phyloP scores from a whole-genome alignment of 2,113 vertebrate species.

The Dicrurus megarhynchus region DNA sequence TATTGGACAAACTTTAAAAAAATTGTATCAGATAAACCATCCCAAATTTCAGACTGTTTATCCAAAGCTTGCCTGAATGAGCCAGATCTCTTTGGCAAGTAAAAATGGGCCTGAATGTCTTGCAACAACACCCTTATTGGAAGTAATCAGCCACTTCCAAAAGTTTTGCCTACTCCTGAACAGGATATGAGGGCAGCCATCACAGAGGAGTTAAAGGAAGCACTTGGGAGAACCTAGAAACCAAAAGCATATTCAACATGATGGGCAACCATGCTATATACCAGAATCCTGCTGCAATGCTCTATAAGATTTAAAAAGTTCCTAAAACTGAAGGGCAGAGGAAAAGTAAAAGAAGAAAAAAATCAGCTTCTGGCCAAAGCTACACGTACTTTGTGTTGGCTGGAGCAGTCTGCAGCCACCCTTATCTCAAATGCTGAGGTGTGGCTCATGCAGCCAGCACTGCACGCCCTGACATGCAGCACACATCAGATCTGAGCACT shows the following conservation, averaged over 20 bases:
- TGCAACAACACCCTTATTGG: background rate
- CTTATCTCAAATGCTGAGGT: background rate
- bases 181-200: background rate
- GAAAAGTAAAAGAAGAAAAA: background rate
- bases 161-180: background rate
- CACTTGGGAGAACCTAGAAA: background rate
- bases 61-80: slow-evolving; percentile 14
- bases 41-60: background rate
- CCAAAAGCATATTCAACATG: background rate
- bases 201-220: background rate
- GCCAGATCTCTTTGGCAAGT: background rate
- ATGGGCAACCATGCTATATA: background rate
- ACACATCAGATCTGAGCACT: background rate
- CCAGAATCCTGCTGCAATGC: background rate
- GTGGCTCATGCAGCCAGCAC: background rate
- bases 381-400: background rate
- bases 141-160: background rate
- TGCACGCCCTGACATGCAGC: background rate
- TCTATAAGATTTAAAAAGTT: background rate
- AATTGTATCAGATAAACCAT: background rate
- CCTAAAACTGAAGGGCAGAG: background rate
- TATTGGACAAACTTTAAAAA: background rate
- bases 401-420: background rate
- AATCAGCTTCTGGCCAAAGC: background rate
- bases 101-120: background rate